Percentiles rank a stretch among this genome's conserved stretches.
Conservation (phyloP, 2,888 invertebrate species). For the Eristalis intricaria region DNA sequence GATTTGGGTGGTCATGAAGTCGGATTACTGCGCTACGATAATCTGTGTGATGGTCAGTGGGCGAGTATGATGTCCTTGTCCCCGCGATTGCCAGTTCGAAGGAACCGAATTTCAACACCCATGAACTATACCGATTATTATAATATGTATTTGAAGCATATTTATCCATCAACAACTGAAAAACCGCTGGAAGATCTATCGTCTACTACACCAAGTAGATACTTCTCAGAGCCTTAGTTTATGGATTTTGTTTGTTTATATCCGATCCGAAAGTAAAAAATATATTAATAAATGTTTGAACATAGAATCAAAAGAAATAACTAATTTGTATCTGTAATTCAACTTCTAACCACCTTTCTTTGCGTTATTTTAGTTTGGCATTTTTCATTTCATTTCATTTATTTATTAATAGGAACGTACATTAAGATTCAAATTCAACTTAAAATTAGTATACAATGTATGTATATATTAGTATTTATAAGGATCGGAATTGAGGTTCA, state of each 20-base stretch:
- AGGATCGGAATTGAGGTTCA: no score
- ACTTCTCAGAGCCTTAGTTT: neutral
- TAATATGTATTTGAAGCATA: slow-evolving; percentile 80
- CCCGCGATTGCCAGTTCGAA: slow-evolving; percentile 80
- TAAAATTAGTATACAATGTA: no score
- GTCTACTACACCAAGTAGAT: slow-evolving; percentile 16
- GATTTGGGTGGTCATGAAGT: slow-evolving; percentile 82
- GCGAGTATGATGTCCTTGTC: slow-evolving; percentile 85
- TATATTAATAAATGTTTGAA: no score
- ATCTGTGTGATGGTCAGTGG: slow-evolving; percentile 88
- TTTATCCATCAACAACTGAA: slow-evolving; percentile 76
- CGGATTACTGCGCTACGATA: slow-evolving; percentile 83
- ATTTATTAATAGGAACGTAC: no score
- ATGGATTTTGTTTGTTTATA: neutral
- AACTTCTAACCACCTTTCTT: no score
- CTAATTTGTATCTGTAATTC: no score
- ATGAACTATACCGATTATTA: slow-evolving; percentile 81
- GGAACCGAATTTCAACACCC: slow-evolving; percentile 79
- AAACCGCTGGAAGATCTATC: neutral
- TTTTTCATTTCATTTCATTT: no score
- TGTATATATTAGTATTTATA: no score
- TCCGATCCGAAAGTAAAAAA: no score
- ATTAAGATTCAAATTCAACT: no score
- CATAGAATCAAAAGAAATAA: no score
- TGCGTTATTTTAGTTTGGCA: no score